Base-by-base conservation (phyloP, 2,888 invertebrate genomes). In the Thysanoteuthis rhombus region DNA sequence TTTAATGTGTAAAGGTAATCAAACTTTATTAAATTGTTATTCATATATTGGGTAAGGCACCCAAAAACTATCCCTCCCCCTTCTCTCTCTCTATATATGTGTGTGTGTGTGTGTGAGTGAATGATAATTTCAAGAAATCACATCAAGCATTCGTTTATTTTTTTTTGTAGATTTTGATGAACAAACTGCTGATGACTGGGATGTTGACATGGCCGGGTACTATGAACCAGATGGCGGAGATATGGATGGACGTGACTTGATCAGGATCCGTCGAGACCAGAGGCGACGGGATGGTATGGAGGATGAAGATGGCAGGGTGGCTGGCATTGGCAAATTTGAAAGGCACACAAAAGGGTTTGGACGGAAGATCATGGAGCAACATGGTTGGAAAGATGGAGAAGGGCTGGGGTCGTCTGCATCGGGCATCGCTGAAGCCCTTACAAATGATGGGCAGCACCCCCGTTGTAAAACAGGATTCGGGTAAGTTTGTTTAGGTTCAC, bases 151-250 rank as follows among this genome's bases (percentile, higher is more conserved):
- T 58, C 28, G 3, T 58, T n/a, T 16, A 0, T n/a, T 75, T 36
- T n/a, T 42, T 40, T n/a, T 94, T 95, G 32, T 94, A 97, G 97
- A 97, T 95, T 97, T 97, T 96, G 98, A 98, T 95, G 97, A 97
- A 95, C 97, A 97, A 94, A 97, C 97, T 93, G 97, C 97, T 4
- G 98, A 98, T 96, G 97, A 98, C 95, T 97, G 97, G 97, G 97
- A 98, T 96, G 97, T 98, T 3, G 98, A 98, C 95, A 97, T 97
- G 97, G 97, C 97, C 94, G 97, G 96, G 1, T 98, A 97, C 95
- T 97, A 97, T 94, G 97, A 97, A 94, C 93, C 95, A 94, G 97
- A 96, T 28, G 97, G 96, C 22, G 96, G 97, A 8, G 97, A 97
- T 95, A 97, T 97, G 95, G 97, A 97, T 96, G 97, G 97, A 1